These are phyloP conservation scores for Tetraneura akinire DNA, from an alignment of 1,140 invertebrate species.

Conservation along the genomic window DNA sequence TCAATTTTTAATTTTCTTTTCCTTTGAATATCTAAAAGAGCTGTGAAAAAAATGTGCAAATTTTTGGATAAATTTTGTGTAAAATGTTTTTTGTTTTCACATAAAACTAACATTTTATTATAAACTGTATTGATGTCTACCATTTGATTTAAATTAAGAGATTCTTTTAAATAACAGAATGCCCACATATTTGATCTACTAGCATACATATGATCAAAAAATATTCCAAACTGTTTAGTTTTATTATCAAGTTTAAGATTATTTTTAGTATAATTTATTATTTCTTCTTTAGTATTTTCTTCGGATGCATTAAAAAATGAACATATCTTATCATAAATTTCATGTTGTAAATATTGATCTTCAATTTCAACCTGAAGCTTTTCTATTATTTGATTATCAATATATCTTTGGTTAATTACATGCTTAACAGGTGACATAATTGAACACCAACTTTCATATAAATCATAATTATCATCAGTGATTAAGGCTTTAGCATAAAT, in stretches of 20 bases:
- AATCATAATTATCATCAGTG: conserved; percentile 44
- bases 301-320: conserved; percentile 37
- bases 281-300: conserved; percentile 34
- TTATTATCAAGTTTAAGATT: background rate
- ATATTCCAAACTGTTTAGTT: conserved; percentile 35
- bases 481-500: conserved; percentile 46
- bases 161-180: conserved; percentile 39
- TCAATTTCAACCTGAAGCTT: conserved; percentile 37
- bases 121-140: conserved; percentile 34
- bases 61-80: conserved; percentile 43
- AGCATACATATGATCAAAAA: conserved; percentile 44
- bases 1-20: conserved; percentile 39
- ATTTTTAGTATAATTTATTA: conserved; percentile 28
- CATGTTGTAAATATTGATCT: conserved; percentile 39
- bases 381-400: conserved; percentile 48
- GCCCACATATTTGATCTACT: conserved; percentile 45
- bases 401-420: conserved; percentile 43
- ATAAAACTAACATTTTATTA: conserved; percentile 33
- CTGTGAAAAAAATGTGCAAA: conserved; percentile 44
- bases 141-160: conserved; percentile 26
- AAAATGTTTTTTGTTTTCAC: conserved; percentile 47
- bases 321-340: conserved; percentile 46
- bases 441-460: conserved; percentile 46
- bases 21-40: conserved; percentile 42
- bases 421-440: conserved; percentile 46